These are phyloP conservation scores for Rhea americana DNA, from an alignment of 2,113 vertebrate species.

Conservation along the genomic window DNA sequence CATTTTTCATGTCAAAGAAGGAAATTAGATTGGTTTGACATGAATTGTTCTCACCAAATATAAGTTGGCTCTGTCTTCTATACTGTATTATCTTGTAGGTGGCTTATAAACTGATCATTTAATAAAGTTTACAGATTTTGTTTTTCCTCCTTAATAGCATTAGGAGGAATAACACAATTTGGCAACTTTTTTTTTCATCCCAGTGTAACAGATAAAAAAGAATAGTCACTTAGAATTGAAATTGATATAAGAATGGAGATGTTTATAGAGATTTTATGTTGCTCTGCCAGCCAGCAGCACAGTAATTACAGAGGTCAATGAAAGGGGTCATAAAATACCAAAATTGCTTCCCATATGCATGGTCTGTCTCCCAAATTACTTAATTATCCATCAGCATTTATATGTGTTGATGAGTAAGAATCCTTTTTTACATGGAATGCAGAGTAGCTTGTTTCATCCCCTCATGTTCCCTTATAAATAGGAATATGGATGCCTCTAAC, in stretches of 20 bases:
- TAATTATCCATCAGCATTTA: constrained; percentile 57
- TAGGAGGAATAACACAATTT: neutral
- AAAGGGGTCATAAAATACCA: constrained; percentile 47
- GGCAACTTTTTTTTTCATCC: neutral
- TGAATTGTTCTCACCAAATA: constrained; percentile 38
- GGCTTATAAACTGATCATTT: neutral
- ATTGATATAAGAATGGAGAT: neutral
- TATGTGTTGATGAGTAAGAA: constrained; percentile 21
- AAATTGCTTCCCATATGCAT: constrained; percentile 26
- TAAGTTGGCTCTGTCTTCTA: neutral
- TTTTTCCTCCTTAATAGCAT: neutral
- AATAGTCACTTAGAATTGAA: neutral
- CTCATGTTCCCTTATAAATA: neutral
- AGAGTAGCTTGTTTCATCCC: neutral
- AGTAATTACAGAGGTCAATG: constrained; percentile 53
- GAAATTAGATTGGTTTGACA: constrained; percentile 10
- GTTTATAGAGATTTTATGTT: neutral
- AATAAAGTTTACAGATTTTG: neutral
- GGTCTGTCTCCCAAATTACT: constrained; percentile 60
- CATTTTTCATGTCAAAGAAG: neutral
- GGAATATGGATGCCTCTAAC: neutral
- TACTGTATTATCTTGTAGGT: neutral
- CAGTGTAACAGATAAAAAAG: neutral
- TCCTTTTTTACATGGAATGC: neutral
- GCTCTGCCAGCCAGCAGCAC: constrained; percentile 3